A percentile compares a stretch with the other conserved stretches of the same genome.
Conservation (phyloP, 2,113 vertebrate genomes). For the Ptychochromis oligacanthus region DNA sequence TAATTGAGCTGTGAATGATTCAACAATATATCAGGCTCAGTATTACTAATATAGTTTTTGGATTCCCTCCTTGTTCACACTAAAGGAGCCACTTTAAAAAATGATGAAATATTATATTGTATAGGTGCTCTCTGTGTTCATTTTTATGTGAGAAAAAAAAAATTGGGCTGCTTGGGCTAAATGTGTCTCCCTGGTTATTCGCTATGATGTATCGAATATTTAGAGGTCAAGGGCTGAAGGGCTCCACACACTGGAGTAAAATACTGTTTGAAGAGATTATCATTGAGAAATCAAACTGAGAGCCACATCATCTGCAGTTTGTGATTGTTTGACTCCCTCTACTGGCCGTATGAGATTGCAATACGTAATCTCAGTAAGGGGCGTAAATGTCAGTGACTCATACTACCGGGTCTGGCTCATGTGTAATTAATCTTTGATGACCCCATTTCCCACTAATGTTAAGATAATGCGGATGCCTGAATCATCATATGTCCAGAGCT, state of each 20-base stretch:
- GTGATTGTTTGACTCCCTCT: conserved; percentile 61
- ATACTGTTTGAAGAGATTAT: conserved; percentile 22
- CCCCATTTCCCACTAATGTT: background rate
- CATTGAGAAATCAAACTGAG: conserved; percentile 41
- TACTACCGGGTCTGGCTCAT: background rate
- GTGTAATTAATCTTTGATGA: background rate
- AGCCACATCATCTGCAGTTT: background rate
- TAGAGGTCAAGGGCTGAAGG: conserved; percentile 54
- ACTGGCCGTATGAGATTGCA: conserved; percentile 25
- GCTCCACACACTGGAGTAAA: conserved; percentile 32
- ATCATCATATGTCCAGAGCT: background rate
- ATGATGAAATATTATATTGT: background rate
- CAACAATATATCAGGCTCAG: background rate
- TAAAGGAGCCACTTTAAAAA: background rate
- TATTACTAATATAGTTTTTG: background rate
- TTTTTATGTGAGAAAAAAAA: background rate
- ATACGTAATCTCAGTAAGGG: background rate
- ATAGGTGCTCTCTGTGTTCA: background rate
- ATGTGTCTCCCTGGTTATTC: background rate
- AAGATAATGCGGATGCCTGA: background rate
- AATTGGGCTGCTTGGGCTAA: background rate
- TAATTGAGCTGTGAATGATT: background rate
- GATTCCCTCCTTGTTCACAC: background rate
- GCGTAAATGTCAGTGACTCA: background rate
- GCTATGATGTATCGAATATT: background rate